Evolutionary conservation across 53 echinoderm and acorn worm species (phyloP), one percentile per base, ranked within the genome.

Genomic region (Antedon mediterranea): DNA sequence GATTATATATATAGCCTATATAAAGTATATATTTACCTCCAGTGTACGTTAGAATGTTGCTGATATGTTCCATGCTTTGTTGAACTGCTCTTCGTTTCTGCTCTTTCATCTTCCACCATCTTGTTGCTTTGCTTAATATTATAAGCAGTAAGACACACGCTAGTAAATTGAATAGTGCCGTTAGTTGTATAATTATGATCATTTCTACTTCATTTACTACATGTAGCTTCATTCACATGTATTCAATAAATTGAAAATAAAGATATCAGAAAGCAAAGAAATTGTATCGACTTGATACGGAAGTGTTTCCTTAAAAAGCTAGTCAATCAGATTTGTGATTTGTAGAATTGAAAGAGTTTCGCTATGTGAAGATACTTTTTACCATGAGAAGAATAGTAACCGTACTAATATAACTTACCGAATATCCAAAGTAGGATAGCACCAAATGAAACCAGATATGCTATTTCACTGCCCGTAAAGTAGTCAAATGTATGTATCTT

Each of bases 401-500:
- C 4, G 37, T 11, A 37, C 4, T 37, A 6, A n/a, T n/a, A n/a
- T n/a, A n/a, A 28, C 74, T 73, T 73, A 73, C 74, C 31, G 11
- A 73, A 31, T 31, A 73, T 73, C 31, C 31, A 73, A 73, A 23
- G 0, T 29, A 31, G 11, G 8, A 32, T 9, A 13, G 74, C 30
- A 28, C 74, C 30, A 29, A 73, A 73, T 73, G 74, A 73, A 31
- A 31, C 13, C 31, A 73, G 2, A 23, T 73, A 73, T 20, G 31
- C 14, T 32, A 28, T 73, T 73, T 73, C 74, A 73, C 74, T 73
- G 0, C 74, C 74, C 1, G 2, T 23, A 28, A 73, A 73, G 74
- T 73, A 73, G 74, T 73, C 74, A 73, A 31, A 73, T 6, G 74
- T 73, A 31, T 73, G 23, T 1, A 73, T 31, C 23, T 73, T 73